phyloP scores from a whole-genome alignment of 1,140 invertebrate species.

The Centruroides sculpturatus region DNA sequence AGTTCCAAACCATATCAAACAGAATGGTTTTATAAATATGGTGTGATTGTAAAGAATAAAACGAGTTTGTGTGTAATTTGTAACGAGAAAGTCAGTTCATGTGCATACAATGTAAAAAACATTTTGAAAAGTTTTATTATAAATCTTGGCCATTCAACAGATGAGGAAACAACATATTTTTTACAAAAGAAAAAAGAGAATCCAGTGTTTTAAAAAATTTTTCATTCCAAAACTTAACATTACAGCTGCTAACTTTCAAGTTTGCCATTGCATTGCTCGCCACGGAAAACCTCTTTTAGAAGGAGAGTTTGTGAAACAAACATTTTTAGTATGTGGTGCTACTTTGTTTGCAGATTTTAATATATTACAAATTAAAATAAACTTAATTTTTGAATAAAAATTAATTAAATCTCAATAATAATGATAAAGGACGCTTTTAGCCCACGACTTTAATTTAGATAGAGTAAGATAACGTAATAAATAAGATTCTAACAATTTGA shows the following conservation, averaged over 20 bases:
- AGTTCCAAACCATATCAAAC: too few relatives aligned
- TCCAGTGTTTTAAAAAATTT: neutral
- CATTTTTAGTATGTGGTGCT: neutral
- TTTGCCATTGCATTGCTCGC: neutral
- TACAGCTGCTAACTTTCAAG: neutral
- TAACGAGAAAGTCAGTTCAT: too few relatives aligned
- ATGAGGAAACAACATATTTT: neutral
- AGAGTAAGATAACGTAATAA: too few relatives aligned
- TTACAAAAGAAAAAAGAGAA: conserved; percentile 1
- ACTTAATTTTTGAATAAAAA: too few relatives aligned
- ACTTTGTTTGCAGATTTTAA: neutral
- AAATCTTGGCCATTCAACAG: neutral
- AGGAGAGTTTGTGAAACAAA: neutral
- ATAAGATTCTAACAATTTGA: too few relatives aligned
- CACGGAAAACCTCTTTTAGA: neutral
- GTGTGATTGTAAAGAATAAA: too few relatives aligned
- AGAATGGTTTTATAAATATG: too few relatives aligned
- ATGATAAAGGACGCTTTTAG: too few relatives aligned
- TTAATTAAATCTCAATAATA: too few relatives aligned
- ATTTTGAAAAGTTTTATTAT: neutral
- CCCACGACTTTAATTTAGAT: too few relatives aligned
- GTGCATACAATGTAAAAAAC: neutral
- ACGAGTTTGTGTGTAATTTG: too few relatives aligned
- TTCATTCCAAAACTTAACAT: conserved; percentile 1
- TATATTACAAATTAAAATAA: too few relatives aligned